phyloP scores from a whole-genome alignment of 2,888 invertebrate species.

The Blera fallax region DNA sequence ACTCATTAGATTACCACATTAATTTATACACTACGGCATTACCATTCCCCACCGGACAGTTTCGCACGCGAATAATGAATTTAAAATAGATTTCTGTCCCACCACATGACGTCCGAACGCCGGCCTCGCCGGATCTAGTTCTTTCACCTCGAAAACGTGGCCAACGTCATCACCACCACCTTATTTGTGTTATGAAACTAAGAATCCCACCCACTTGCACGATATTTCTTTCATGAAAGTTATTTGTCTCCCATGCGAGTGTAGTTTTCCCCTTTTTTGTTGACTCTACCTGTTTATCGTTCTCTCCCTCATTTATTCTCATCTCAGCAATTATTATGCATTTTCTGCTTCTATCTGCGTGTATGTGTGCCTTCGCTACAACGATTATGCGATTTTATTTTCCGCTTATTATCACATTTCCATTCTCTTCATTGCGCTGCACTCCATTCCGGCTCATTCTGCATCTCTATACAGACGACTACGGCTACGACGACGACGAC shows the following conservation, averaged over 20 bases:
- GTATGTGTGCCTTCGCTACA: no score
- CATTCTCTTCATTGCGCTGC: constrained; percentile 54
- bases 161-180: not conserved
- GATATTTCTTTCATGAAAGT: not conserved
- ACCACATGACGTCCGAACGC: not conserved
- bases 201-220: not conserved
- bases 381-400: constrained; percentile 64
- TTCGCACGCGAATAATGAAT: constrained; percentile 10
- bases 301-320: constrained; percentile 21
- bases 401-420: constrained; percentile 61
- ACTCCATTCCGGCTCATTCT: constrained; percentile 40
- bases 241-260: not conserved
- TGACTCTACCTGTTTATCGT: constrained; percentile 47
- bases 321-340: constrained; percentile 20
- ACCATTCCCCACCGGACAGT: not conserved
- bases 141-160: not conserved
- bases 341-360: constrained; percentile 9
- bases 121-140: not conserved
- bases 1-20: not conserved
- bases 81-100: not conserved
- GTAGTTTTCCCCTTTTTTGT: constrained; percentile 39
- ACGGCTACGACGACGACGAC: not conserved
- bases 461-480: not conserved
- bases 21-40: not conserved
- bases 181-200: not conserved